Base-by-base conservation (phyloP, 2,113 vertebrate genomes). In the Xenopus laevis region DNA sequence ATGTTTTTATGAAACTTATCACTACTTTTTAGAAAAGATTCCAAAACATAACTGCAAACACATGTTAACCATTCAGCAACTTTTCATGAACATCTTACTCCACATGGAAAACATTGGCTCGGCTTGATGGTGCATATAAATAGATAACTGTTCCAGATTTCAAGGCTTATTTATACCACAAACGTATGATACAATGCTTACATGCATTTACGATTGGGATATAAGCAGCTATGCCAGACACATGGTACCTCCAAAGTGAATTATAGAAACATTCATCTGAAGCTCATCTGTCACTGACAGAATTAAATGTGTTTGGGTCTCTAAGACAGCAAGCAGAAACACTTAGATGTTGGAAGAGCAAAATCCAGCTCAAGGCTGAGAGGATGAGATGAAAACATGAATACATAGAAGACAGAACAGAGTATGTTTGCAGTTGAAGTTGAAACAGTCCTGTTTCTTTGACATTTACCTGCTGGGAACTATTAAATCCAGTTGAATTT, bases 401-500 rank as follows among this genome's bases (percentile, higher is more conserved):
- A 79, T 79, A 75, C 80, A 46, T 52, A 13, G 68, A 74, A 16
- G 30, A 53, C 9, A 58, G 44, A 71, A 67, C 27, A 77, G 18
- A 84, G 79, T 69, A 63, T 11, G 13, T 71, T 47, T 74, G 46
- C 52, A 71, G 23, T 27, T 27, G 13, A 58, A 27, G 52, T 17
- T 63, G 46, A 75, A 69, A 69, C 62, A 61, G 17, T 66, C 57
- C 23, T 67, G 33, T 67, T 75, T 68, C 52, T 44, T 45, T 67
- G 60, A 50, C 46, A 79, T 88, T 86, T 98, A 99, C 97, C 96
- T 99, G 97, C 89, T 98, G 96, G 82, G 96, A 95, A 83, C 91
- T 98, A 87, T 98, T 99, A 91, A 98, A 99, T 90, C 96, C 97
- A 73, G 94, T 94, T n/a, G 97, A 98, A 90, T 99, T 98, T 77